Evolutionary conservation across 2,888 invertebrate genomes (phyloP), one percentile per base, ranked within the genome.

Genomic region (Drosophila histrio): DNA sequence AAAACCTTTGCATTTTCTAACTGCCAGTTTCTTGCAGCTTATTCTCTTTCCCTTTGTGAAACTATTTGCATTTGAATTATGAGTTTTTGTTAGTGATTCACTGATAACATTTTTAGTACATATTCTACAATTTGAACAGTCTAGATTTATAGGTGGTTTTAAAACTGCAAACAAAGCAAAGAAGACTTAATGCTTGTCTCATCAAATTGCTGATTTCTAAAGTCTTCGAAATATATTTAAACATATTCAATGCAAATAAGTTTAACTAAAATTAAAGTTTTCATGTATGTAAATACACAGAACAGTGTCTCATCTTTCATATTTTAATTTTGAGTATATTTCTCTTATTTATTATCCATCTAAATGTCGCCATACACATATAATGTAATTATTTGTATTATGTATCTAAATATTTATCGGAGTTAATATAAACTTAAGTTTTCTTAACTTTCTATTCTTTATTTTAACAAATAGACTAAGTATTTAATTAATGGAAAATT

Each of bases 1-100:
- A 64, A 64, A 63, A 52, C 59, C 72, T 70, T 75, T 68, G 65
- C 70, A 28, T 39, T 38, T 22, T 36, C 24, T 26, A 54, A 30
- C 21, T 36, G 11, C 22, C 44, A 22, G 15, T 49, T 15, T 15
- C 34, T 50, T n/a, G 26, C 19, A n/a, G 17, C 11, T 28, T 13
- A 15, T 13, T 19, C 1, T 19, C 26, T 13, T 6, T 4, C 26
- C 6, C 1, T 15, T n/a, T 26, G 24, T 15, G 6, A 44, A 17
- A 60, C 34, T 52, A 38, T 65, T 44, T 65, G 38, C 53, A 49
- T 34, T 70, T 41, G 46, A 64, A 41, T 62, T 71, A 53, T 41
- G 39, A 56, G 56, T 38, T 41, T 38, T 56, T 53, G 59, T 62
- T 47, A 43, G 46, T 50, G 62, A 60, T 71, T 72, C 53, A 17